Percentiles rank a stretch among this genome's conserved stretches.
Conservation (phyloP, 2,888 invertebrate genomes). For the Zelleria hepariella region DNA sequence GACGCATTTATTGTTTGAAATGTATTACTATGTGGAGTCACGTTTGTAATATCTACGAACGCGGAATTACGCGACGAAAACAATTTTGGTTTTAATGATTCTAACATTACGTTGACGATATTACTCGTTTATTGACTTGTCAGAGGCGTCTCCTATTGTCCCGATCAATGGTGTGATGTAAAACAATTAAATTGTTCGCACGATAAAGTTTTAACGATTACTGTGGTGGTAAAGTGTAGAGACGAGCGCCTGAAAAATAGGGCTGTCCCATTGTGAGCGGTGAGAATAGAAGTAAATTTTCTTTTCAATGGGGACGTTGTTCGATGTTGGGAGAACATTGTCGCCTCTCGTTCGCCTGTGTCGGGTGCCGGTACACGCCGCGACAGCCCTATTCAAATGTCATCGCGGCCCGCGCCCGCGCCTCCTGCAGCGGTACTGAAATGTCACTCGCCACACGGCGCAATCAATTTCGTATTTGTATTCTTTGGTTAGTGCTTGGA, state of each 20-base stretch:
- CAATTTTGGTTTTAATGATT: neutral
- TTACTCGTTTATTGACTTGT: neutral
- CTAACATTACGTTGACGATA: neutral
- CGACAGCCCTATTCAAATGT: slow-evolving; percentile 70
- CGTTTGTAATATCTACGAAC: slow-evolving; percentile 23
- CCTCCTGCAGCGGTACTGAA: slow-evolving; percentile 39
- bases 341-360: slow-evolving; percentile 59
- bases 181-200: too few species aligned
- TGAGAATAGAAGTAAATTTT: slow-evolving; percentile 62
- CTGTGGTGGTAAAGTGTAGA: too few species aligned
- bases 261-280: slow-evolving; percentile 37
- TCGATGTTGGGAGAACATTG: slow-evolving; percentile 62
- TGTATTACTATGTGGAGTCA: slow-evolving; percentile 32
- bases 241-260: slow-evolving; percentile 42
- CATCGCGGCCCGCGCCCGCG: slow-evolving; percentile 46
- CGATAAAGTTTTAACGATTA: too few species aligned
- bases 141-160: neutral
- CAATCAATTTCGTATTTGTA: slow-evolving; percentile 72
- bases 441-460: slow-evolving; percentile 68
- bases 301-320: slow-evolving; percentile 63
- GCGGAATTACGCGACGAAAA: slow-evolving; percentile 7
- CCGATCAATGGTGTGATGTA: too few species aligned
- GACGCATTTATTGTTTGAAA: slow-evolving; percentile 61
- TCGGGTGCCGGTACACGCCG: slow-evolving; percentile 66
- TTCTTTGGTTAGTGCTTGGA: slow-evolving; percentile 51